Base-by-base conservation (phyloP, 2,797 vertebrate genomes). In the Lagocephalus sceleratus region DNA sequence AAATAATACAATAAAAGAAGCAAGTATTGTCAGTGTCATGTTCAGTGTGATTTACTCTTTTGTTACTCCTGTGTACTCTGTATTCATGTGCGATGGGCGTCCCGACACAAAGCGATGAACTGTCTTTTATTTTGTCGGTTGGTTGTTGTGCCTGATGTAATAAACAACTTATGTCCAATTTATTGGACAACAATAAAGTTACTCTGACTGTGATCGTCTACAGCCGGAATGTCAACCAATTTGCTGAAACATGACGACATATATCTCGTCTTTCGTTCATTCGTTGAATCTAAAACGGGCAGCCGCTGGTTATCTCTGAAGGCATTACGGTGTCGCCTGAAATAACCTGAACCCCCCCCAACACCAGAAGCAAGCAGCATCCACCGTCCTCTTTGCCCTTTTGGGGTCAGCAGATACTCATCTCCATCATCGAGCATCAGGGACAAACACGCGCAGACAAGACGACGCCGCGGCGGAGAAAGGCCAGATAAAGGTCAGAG, bases 401-500 rank as follows among this genome's bases (percentile, higher is more conserved):
- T 49, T 51, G 17, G 47, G n/a, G 20, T 71, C 47, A 60, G 61
- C 29, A 9, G 68, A 79, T 78, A 61, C 12, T 39, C 35, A 81
- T 76, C 61, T 65, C 56, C 61, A 76, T 72, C 59, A 20, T 39
- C 40, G 57, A 70, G 55, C 43, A 20, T 39, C 29, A 16, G 21
- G 56, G 41, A 79, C 69, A 78, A 60, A 68, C 57, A 63, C 8
- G 20, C 17, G 5, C 8, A 20, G 19, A 40, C n/a, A 40, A 40
- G 15, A 40, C 17, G 20, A 44, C 60, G 38, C 47, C 23, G 45
- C 62, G n/a, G 50, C 55, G 65, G 60, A 65, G 49, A 87, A 88
- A 87, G 81, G 85, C 69, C 78, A 85, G 6, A 22, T 43, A 87
- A 92, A 92, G 89, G 91, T 87, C 84, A 85, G 46, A 66, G 58